Evolutionary conservation across 2,797 vertebrate species (phyloP), one percentile per base, ranked within the genome.

Genomic region (Coreius guichenoti): DNA sequence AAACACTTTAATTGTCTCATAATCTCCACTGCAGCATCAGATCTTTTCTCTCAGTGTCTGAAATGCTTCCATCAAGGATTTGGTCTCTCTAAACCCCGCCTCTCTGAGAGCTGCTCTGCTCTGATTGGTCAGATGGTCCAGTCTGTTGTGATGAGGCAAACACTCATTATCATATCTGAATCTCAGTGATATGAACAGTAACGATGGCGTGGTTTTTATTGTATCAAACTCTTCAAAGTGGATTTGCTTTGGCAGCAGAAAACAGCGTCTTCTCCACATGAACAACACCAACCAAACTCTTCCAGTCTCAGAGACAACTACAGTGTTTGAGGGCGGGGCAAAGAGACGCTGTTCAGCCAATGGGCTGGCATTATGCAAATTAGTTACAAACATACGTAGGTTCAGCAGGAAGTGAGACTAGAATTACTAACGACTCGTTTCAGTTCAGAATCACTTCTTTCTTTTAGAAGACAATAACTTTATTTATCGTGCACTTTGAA

Each of bases 51-150:
- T 2, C 58, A 13, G n/a, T 61, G 11, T 61, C 58, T 26, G n/a
- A 63, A 29, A 29, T 1, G 5, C 0, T 63, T 65, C 3, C 0
- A 4, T 65, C 14, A 0, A 65, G 0, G 26, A 65, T 31, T 16
- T 1, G 3, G 6, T 17, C 26, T 31, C 29, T 65, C 26, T 65
- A 65, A 65, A 3, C 61, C 26, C 14, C 26, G 26, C 26, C 61
- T 31, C 4, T 65, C 61, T 65, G 29, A 65, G 63, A 31, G 29
- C 29, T 65, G 14, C 26, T 63, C 26, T 29, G 13, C 26, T 63
- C 26, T 63, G 26, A 63, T 29, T 29, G 61, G n/a, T 63, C 58
- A 14, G 58, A 14, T 26, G 56, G 56, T 1, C 56, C 58, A 29
- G 58, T 61, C n/a, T 61, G n/a, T n/a, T 29, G n/a, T 61, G 58